Conservation (phyloP, 2,113 vertebrate genomes). For the Trogon melanurus region DNA sequence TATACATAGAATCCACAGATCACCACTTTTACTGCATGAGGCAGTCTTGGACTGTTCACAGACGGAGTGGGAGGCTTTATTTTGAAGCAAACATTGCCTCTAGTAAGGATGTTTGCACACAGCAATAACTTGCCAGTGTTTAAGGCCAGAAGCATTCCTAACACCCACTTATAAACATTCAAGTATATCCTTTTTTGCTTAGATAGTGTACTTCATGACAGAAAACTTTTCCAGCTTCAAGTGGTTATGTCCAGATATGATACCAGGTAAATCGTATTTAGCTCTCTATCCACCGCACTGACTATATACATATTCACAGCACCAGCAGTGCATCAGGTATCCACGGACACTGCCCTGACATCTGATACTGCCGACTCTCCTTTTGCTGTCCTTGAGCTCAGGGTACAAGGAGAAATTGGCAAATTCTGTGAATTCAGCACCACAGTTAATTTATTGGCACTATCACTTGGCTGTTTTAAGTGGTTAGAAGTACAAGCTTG, state of each 20-base stretch:
- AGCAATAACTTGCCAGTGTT: not conserved
- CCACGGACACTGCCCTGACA: not conserved
- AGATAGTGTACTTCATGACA: not conserved
- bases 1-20: not conserved
- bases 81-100: slow-evolving; percentile 19
- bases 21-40: not conserved
- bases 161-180: slow-evolving; percentile 42
- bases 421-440: not conserved
- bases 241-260: not conserved
- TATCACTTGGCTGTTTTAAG: not conserved
- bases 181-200: not conserved
- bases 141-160: not conserved
- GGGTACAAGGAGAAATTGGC: not conserved
- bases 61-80: slow-evolving; percentile 2
- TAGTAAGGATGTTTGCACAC: not conserved
- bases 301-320: not conserved
- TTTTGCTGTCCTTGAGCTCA: not conserved
- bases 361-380: not conserved
- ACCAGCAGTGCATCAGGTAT: rapidly evolving
- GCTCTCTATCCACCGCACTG: not conserved
- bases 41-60: not conserved
- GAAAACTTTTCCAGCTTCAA: not conserved
- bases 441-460: not conserved
- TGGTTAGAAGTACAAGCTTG: not conserved
- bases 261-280: not conserved